Evolutionary conservation across 1,140 invertebrate genomes (phyloP).

Genomic region (Drosophila gunungcola): DNA sequence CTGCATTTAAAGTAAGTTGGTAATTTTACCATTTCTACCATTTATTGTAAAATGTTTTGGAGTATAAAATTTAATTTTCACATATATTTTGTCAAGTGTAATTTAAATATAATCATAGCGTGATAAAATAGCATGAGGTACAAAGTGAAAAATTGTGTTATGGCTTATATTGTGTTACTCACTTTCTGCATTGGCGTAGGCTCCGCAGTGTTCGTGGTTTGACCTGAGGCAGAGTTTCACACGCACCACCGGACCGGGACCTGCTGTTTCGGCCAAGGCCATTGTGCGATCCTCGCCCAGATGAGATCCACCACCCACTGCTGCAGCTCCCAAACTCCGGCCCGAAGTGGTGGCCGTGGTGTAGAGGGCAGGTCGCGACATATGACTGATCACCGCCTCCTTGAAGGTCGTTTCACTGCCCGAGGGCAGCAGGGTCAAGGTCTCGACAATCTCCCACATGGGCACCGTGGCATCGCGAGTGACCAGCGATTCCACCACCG

Average conservation of each 20-base stretch:
- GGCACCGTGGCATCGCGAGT: conserved; percentile 86
- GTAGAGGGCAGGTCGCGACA: conserved; percentile 76
- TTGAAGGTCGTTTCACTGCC: conserved; percentile 88
- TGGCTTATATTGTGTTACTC: conserved; percentile 84
- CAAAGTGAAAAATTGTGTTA: too few relatives aligned
- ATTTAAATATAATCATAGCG: too few relatives aligned
- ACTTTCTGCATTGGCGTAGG: conserved; percentile 92
- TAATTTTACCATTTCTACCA: too few relatives aligned
- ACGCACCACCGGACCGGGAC: conserved; percentile 88
- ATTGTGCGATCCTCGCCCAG: conserved; percentile 85
- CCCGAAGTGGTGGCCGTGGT: conserved; percentile 69
- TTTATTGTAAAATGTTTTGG: too few relatives aligned
- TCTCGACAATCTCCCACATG: conserved; percentile 90
- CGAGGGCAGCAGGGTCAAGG: conserved; percentile 88
- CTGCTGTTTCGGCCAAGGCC: conserved; percentile 85
- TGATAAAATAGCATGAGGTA: too few relatives aligned
- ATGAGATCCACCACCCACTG: conserved; percentile 64
- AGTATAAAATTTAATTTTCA: too few relatives aligned
- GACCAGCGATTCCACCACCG: conserved; percentile 89
- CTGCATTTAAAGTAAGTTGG: too few relatives aligned
- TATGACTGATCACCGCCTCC: conserved; percentile 88
- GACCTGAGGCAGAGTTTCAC: conserved; percentile 92
- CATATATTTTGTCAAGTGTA: too few relatives aligned
- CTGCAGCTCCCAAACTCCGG: conserved; percentile 78
- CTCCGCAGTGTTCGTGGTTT: conserved; percentile 92